These are phyloP conservation scores for Lophotriccus pileatus DNA, from an alignment of 2,797 vertebrate species.

Conservation along the genomic window DNA sequence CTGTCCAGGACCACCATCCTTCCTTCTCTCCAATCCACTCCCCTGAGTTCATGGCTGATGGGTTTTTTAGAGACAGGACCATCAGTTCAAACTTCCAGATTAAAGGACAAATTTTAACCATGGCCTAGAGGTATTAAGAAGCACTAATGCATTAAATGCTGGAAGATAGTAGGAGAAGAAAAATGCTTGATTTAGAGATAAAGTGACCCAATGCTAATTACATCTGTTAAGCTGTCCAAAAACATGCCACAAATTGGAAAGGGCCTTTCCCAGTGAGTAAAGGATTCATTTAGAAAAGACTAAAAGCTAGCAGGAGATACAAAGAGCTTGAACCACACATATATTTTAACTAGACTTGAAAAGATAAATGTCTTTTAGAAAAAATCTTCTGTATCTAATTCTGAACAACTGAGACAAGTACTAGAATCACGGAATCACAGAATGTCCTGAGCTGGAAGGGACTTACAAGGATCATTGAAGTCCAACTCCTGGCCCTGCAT, in stretches of 20 bases:
- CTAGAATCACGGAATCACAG: not conserved
- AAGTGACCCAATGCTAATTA: constrained; percentile 58
- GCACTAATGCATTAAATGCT: constrained; percentile 38
- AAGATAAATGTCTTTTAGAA: not conserved
- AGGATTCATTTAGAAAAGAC: constrained; percentile 32
- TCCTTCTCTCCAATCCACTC: not conserved
- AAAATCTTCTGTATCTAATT: not conserved
- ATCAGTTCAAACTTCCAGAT: constrained; percentile 22
- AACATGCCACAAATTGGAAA: constrained; percentile 21
- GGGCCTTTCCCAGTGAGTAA: constrained; percentile 17
- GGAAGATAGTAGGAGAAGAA: constrained; percentile 1
- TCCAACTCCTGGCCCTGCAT: not conserved
- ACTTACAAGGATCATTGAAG: not conserved
- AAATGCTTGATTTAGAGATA: constrained; percentile 44
- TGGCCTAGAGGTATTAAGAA: not conserved
- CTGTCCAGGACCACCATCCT: not conserved
- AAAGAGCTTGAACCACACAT: not conserved
- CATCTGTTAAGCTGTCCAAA: constrained; percentile 43
- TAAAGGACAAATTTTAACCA: constrained; percentile 22
- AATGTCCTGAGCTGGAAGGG: not conserved
- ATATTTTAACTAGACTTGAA: not conserved
- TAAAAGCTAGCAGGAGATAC: not conserved
- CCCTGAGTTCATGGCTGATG: not conserved
- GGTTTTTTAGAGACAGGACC: not conserved
- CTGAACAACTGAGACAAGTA: not conserved